Evolutionary conservation across 1,140 invertebrate genomes (phyloP), one percentile per base, ranked within the genome.

Genomic region (Temnothorax curvispinosus): DNA sequence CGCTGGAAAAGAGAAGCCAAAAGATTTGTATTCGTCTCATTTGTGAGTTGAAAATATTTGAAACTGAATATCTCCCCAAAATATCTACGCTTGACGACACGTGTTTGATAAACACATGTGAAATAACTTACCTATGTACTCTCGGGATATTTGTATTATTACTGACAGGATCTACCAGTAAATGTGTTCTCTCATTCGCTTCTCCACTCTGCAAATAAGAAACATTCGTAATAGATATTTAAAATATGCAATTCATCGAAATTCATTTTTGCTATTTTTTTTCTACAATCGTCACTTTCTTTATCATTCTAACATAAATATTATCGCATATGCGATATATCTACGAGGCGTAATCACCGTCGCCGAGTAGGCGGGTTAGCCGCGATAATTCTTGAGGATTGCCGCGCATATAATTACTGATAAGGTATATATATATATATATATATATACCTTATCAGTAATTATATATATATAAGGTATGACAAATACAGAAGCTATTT

Each of bases 121-220:
- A 76, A 71, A 81, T 81, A 81, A 87, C 75, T 88, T 92, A 96
- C 96, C 96, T 96, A 50, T 97, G 96, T 64, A 96, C 95, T 91
- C 96, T 95, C 44, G 96, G 96, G 88, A 97, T 96, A 82, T 96
- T 96, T 87, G 96, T 96, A 89, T 94, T 97, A 90, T 97, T 97
- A 89, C 97, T 97, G 15, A 97, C 97, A 62, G 97, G 96, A 95
- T 97, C 97, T 32, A 96, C 96, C 47, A 97, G 91, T 65, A 97
- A 95, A 91, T 97, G 97, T 50, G 97, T 97, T 87, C 97, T 95
- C 94, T 97, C 97, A 90, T 96, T 97, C 38, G 96, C 95, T 93
- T 97, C 97, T 71, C 95, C 96, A 86, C 92, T 93, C 96, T 97
- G 87, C n/a, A 94, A 93, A 91, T 71, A 78, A 88, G 77, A 13